A percentile compares a stretch with the other conserved stretches of the same genome.
Conservation (phyloP, 1,140 invertebrate genomes). For the Phymastichus coffea region DNA sequence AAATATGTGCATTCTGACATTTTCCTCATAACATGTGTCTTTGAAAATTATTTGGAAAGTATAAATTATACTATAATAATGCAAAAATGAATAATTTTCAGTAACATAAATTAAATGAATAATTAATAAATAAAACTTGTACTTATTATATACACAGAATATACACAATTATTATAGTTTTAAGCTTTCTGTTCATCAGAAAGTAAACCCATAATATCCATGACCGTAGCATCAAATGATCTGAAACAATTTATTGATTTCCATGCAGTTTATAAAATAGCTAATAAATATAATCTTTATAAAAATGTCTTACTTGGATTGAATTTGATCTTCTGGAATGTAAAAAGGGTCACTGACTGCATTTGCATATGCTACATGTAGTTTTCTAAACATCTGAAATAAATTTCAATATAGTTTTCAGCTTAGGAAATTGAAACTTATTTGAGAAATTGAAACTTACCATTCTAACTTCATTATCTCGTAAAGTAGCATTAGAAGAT, state of each 20-base stretch:
- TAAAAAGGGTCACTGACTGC: slow-evolving; percentile 95
- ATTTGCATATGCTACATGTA: slow-evolving; percentile 89
- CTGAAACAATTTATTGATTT: slow-evolving; percentile 36
- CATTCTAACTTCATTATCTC: slow-evolving; percentile 93
- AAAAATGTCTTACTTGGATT: slow-evolving; percentile 68
- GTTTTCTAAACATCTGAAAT: slow-evolving; percentile 81
- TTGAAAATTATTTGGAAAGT: too few relatives aligned
- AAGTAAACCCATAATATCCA: slow-evolving; percentile 48
- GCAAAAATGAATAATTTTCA: too few relatives aligned
- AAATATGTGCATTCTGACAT: too few relatives aligned
- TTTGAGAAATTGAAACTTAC: slow-evolving; percentile 59
- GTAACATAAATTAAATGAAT: too few relatives aligned
- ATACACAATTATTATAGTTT: too few relatives aligned
- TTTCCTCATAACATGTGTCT: too few relatives aligned
- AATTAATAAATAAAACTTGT: too few relatives aligned
- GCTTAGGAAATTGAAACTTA: too few relatives aligned
- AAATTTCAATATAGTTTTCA: too few relatives aligned
- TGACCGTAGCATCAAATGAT: slow-evolving; percentile 45
- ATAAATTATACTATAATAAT: too few relatives aligned
- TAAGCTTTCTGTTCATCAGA: too few relatives aligned
- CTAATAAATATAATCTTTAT: not conserved
- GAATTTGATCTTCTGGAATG: slow-evolving; percentile 80
- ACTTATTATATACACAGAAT: too few relatives aligned
- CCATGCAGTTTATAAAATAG: not conserved
- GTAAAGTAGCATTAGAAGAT: slow-evolving; percentile 78